Conservation (phyloP, 2,113 vertebrate species). For the Maccullochella peelii region DNA sequence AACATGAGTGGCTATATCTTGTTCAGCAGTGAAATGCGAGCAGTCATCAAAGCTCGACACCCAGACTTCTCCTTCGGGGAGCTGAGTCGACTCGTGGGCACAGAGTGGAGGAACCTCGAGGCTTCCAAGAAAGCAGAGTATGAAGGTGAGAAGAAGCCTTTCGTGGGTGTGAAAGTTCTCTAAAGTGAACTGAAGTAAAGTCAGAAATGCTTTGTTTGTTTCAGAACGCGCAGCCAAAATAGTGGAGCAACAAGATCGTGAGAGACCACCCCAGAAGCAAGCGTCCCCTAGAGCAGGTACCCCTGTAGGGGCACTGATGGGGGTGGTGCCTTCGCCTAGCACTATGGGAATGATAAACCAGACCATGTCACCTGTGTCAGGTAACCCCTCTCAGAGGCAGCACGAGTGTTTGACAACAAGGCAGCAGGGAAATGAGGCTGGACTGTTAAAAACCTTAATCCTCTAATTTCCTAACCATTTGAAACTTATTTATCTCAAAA, state of each 20-base stretch:
- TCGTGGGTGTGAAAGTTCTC: not conserved
- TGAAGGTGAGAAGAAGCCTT: slow-evolving; percentile 87
- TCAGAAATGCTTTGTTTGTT: slow-evolving; percentile 53
- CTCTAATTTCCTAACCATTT: slow-evolving; percentile 40
- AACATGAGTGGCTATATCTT: slow-evolving; percentile 99
- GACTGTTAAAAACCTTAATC: slow-evolving; percentile 64
- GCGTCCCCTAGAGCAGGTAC: slow-evolving; percentile 98
- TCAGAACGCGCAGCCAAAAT: slow-evolving; percentile 99
- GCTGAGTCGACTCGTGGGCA: slow-evolving; percentile 97
- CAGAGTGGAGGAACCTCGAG: slow-evolving; percentile 98
- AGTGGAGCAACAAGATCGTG: slow-evolving; percentile 98
- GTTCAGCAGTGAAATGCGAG: slow-evolving; percentile 99
- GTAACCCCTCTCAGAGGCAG: slow-evolving; percentile 87
- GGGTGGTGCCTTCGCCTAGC: slow-evolving; percentile 97
- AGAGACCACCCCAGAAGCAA: slow-evolving; percentile 93
- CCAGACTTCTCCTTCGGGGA: slow-evolving; percentile 98
- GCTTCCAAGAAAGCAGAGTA: slow-evolving; percentile 96
- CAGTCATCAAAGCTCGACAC: slow-evolving; percentile 97
- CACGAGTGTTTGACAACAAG: slow-evolving; percentile 76
- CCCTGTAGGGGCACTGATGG: slow-evolving; percentile 97
- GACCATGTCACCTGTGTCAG: slow-evolving; percentile 98
- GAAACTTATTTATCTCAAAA: slow-evolving; percentile 13
- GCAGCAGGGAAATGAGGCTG: slow-evolving; percentile 74
- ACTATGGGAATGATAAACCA: slow-evolving; percentile 99
- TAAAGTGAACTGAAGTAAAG: slow-evolving; percentile 4